Evolutionary conservation across 1,140 invertebrate species (phyloP), one percentile per base, ranked within the genome.

Genomic region (Ceratina calcarata): DNA sequence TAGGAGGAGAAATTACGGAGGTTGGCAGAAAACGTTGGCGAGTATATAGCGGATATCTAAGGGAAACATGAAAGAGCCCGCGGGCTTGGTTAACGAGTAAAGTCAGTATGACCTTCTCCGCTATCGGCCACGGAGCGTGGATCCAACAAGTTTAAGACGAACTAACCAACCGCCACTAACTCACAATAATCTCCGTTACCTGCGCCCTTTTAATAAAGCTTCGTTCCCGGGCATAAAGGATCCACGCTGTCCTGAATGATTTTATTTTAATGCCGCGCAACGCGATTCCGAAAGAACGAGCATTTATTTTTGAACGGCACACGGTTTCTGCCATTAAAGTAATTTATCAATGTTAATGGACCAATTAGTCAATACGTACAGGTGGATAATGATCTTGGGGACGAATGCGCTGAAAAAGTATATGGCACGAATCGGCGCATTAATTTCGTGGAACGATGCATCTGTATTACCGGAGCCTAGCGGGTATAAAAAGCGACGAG

Each of bases 21-120:
- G 57, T 64, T 6, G 37, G 37, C 2, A 72, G 80, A 78, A 83
- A 81, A 80, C 67, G 67, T 49, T 60, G 72, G 60, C 55, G 76
- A 49, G 70, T 81, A 85, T 78, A 45, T 45, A 45, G 37, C 80
- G 74, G 64, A 81, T 85, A 58, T 81, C 72, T 69, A 64, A 71
- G 71, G 79, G 74, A 60, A 84, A 69, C 58, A 66, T 57, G 72
- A 80, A 86, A 82, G 67, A 82, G 86, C 88, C 86, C 62, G 78
- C 61, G 88, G 88, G 86, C 82, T 85, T 86, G 85, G 84, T 88
- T 89, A 89, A 89, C 87, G 86, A 90, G 87, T 88, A 86, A 82
- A 90, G 87, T 88, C 87, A 57, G 24, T 49, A 57, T 66, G 57
- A 80, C 70, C 69, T 55, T 55, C 57, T 51, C 83, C 77, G 80